Conservation (phyloP, 2,797 vertebrate species). For the Paedocypris micromegethes region DNA sequence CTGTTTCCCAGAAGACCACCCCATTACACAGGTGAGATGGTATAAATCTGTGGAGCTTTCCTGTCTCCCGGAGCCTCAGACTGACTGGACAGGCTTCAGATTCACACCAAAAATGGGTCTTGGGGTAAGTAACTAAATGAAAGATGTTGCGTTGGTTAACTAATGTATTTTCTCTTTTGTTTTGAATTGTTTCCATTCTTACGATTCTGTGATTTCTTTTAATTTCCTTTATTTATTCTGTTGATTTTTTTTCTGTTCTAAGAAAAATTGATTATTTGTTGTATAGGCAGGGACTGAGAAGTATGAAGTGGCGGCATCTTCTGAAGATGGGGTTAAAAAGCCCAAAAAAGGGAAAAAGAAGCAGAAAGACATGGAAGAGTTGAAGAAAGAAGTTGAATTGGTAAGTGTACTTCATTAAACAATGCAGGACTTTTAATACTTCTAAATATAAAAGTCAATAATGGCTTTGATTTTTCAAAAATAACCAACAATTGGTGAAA, state of each 20-base stretch:
- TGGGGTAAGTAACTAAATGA: slow-evolving; percentile 62
- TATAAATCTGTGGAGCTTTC: slow-evolving; percentile 65
- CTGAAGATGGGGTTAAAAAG: slow-evolving; percentile 73
- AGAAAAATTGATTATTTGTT: slow-evolving; percentile 29
- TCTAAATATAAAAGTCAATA: too few relatives aligned
- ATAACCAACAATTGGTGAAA: background rate
- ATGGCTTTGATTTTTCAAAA: too few relatives aligned
- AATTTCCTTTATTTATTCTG: background rate
- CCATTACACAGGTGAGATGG: slow-evolving; percentile 53
- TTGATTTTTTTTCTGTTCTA: background rate
- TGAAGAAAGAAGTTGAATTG: slow-evolving; percentile 92
- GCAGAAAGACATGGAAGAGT: slow-evolving; percentile 80
- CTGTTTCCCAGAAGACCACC: slow-evolving; percentile 49
- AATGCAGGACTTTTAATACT: too few relatives aligned
- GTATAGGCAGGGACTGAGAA: slow-evolving; percentile 86
- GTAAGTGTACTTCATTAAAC: slow-evolving; percentile 61
- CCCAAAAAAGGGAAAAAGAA: slow-evolving; percentile 62
- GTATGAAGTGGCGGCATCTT: slow-evolving; percentile 85
- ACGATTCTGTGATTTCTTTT: background rate
- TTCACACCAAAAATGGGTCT: slow-evolving; percentile 66
- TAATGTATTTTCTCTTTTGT: background rate
- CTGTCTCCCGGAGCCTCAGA: slow-evolving; percentile 50
- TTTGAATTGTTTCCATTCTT: background rate
- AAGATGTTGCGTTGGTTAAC: slow-evolving; percentile 24
- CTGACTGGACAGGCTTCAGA: slow-evolving; percentile 44